Evolutionary conservation across 2,113 vertebrate genomes (phyloP).

Genomic region (Paramormyrops kingsleyae): DNA sequence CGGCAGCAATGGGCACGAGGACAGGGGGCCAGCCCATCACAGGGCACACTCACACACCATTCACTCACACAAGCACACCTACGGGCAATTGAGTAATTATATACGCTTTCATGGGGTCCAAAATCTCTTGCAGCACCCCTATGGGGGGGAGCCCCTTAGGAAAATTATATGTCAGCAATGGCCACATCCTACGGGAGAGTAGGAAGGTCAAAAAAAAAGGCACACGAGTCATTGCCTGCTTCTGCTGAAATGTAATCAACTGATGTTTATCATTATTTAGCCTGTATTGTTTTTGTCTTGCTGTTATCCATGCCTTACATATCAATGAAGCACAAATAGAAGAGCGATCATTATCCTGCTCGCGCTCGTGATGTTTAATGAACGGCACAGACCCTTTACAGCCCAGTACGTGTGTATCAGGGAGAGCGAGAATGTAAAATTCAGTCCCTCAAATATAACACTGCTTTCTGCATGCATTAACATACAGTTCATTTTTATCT

Average conservation of each 20-base stretch:
- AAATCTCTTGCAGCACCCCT: too few relatives aligned
- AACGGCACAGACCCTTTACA: background rate
- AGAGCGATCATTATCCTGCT: background rate
- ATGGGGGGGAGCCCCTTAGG: background rate
- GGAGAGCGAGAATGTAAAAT: background rate
- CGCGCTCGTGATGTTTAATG: background rate
- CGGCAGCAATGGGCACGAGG: too few relatives aligned
- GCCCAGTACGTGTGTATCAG: slow-evolving; percentile 33
- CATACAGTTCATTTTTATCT: background rate
- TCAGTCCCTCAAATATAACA: background rate
- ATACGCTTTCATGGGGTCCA: too few relatives aligned
- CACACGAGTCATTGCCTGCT: background rate
- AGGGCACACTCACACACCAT: too few relatives aligned
- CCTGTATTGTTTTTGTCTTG: background rate
- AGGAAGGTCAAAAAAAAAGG: background rate
- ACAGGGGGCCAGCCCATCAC: too few relatives aligned
- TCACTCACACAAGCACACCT: too few relatives aligned
- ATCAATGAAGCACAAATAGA: background rate
- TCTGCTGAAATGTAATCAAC: background rate
- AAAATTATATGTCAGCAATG: background rate
- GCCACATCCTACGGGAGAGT: background rate
- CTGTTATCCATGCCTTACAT: background rate
- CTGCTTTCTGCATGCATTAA: background rate
- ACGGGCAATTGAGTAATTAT: too few relatives aligned
- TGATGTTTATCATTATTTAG: background rate